Conservation (phyloP, 1,140 invertebrate genomes). For the Mercenaria mercenaria region DNA sequence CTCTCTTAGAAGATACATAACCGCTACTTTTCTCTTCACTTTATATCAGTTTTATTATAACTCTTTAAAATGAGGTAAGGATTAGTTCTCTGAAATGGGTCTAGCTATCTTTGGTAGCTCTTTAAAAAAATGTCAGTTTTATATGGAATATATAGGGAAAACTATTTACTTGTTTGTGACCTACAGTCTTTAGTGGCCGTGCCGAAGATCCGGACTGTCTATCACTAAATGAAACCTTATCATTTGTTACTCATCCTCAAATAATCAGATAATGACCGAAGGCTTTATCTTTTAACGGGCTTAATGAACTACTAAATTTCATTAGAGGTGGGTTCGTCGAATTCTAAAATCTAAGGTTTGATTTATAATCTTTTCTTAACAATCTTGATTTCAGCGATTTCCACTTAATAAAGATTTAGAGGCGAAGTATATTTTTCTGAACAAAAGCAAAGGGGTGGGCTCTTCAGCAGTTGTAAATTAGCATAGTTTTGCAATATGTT, state of each 20-base stretch:
- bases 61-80: too few relatives aligned
- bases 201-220: too few relatives aligned
- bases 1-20: too few relatives aligned
- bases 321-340: neutral
- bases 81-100: too few relatives aligned
- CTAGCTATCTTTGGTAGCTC: too few relatives aligned
- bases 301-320: conserved; percentile 12
- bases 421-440: neutral
- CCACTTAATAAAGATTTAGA: conserved; percentile 40
- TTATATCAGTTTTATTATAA: too few relatives aligned
- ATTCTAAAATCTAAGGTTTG: conserved; percentile 1
- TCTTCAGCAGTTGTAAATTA: neutral
- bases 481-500: conserved; percentile 19
- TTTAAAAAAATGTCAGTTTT: too few relatives aligned
- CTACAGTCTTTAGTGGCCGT: too few relatives aligned
- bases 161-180: too few relatives aligned
- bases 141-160: too few relatives aligned
- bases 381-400: conserved; percentile 11
- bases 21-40: too few relatives aligned
- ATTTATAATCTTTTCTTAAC: neutral
- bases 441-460: neutral
- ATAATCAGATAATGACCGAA: neutral
- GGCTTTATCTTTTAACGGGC: neutral
- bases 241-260: neutral
- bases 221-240: neutral